phyloP scores from a whole-genome alignment of 2,888 invertebrate species.

The Tetragonisca angustula region DNA sequence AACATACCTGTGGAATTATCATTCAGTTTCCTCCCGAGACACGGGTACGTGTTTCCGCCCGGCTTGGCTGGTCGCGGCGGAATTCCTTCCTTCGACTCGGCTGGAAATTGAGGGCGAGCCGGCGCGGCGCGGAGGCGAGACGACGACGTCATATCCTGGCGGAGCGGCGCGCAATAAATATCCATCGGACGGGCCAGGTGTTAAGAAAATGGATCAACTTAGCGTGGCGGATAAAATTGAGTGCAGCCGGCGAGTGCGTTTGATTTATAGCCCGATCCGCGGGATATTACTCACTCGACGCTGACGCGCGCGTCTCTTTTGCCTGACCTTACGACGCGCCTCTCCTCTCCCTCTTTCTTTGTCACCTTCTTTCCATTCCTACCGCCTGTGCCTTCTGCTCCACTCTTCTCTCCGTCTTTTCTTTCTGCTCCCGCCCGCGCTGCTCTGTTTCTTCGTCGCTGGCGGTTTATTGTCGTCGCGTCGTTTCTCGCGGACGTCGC shows the following conservation, averaged over 20 bases:
- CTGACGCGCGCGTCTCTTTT: constrained; percentile 50
- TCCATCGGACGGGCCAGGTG: constrained; percentile 69
- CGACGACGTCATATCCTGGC: constrained; percentile 50
- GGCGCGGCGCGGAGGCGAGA: constrained; percentile 2
- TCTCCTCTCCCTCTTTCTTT: neutral
- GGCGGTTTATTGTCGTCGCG: too few species aligned
- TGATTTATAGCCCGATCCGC: constrained; percentile 58
- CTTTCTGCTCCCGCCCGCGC: too few species aligned
- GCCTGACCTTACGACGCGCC: constrained; percentile 43
- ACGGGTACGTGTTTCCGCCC: too few species aligned
- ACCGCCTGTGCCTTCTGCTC: too few species aligned
- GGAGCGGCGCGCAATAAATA: constrained; percentile 66
- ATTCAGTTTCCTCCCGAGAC: too few species aligned
- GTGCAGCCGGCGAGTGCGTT: constrained; percentile 54
- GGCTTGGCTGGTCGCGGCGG: constrained; percentile 33
- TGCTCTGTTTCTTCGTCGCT: too few species aligned
- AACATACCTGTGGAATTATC: too few species aligned
- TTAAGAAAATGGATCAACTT: constrained; percentile 68
- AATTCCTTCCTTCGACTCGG: constrained; percentile 60
- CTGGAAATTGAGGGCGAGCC: constrained; percentile 42
- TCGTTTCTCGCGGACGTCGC: neutral
- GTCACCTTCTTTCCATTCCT: neutral
- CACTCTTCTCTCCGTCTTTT: neutral
- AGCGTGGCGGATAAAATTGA: constrained; percentile 62
- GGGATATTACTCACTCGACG: constrained; percentile 59